Base-by-base conservation (phyloP, 1,140 invertebrate species). In the Drosophila littoralis region DNA sequence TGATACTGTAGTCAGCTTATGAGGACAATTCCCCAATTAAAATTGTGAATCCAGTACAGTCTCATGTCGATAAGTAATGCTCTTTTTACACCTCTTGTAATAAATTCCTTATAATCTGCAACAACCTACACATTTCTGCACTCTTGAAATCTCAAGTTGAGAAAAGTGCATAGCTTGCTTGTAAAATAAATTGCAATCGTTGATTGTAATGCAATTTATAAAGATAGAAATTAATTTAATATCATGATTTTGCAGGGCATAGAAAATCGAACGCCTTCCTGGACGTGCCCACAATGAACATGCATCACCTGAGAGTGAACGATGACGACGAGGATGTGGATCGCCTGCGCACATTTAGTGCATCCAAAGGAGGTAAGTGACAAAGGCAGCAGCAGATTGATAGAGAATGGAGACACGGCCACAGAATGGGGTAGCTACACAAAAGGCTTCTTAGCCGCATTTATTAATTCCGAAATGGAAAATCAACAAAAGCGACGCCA, bases 331-430 rank as follows among this genome's bases (percentile, higher is more conserved):
- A 97, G 81, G 96, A 97, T 92, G 96, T 96, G 38, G 97, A 97
- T 92, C 93, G 97, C 59, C 95, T 98, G 48, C 94, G 97, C 76
- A 97, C 96, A 60, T 98, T 98, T 93, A 97, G 96, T 92, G 95
- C 97, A 81, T 98, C 97, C 52, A 98, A 98, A 95, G 97, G 97
- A 95, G 95, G 96, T 94, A 93, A 94, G 93, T 93, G 33, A 42
- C 15, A 67, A 15, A 55, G 40, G 7, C n/a, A n/a, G 22, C 10
- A 54, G 10, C 6, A 8, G 10, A 36, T 13, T 6, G 1, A 33
- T 5, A n/a, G 9, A 36, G 36, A n/a, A 8, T 13, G 17, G 2
- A 35, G 28, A 6, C 7, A 45, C 12, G 58, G n/a, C 1, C 4
- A 48, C 13, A 1, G 7, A 5, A 28, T 28, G 6, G 15, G 45